Conservation (phyloP, 2,888 invertebrate genomes). For the Poecilus cupreus region DNA sequence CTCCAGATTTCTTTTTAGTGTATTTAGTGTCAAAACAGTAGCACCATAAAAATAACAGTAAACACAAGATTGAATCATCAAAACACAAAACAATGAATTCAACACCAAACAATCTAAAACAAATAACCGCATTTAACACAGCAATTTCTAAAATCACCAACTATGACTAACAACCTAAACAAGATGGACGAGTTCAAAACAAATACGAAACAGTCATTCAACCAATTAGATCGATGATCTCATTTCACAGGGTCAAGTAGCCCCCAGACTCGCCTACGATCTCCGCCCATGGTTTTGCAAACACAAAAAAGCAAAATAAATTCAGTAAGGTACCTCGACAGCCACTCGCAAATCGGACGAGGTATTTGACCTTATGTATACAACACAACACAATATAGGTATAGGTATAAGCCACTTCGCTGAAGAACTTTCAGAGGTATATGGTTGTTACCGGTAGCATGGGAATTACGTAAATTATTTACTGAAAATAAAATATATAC, state of each 20-base stretch:
- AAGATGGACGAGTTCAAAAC: neutral
- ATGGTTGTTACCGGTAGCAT: neutral
- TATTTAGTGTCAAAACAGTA: neutral
- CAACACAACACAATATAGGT: neutral
- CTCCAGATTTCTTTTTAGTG: neutral
- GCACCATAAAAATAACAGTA: neutral
- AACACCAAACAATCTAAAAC: neutral
- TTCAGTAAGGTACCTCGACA: conserved; percentile 26
- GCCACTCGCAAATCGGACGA: neutral
- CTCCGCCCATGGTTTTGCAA: conserved; percentile 27
- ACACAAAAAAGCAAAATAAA: conserved; percentile 12
- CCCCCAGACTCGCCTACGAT: conserved; percentile 12
- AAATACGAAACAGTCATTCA: conserved; percentile 3
- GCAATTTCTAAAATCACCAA: neutral
- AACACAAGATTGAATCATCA: neutral
- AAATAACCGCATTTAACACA: neutral
- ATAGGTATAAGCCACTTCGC: neutral
- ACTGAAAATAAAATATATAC: too few species aligned
- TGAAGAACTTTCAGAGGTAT: neutral
- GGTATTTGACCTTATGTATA: conserved; percentile 43
- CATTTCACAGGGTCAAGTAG: conserved; percentile 13
- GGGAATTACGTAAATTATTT: too few species aligned
- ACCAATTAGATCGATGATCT: conserved; percentile 38
- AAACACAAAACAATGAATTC: neutral
- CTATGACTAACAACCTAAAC: neutral